These are phyloP conservation scores for Labeo calbasu DNA, from an alignment of 2,797 vertebrate genomes.

Conservation along the genomic window DNA sequence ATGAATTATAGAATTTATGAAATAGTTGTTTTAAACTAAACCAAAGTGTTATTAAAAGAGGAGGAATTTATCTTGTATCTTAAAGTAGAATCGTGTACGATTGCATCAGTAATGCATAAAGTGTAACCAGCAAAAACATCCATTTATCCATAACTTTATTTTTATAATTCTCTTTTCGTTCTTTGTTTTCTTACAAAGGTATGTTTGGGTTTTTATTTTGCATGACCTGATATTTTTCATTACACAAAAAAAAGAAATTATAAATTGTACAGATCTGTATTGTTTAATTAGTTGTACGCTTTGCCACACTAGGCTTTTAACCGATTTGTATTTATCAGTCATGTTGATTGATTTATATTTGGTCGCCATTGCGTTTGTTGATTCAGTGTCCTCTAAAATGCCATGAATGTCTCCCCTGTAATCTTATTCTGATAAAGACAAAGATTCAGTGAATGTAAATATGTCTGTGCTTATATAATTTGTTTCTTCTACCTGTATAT, in stretches of 20 bases:
- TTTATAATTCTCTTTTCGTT: slow-evolving; percentile 70
- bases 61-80: slow-evolving; percentile 71
- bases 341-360: slow-evolving; percentile 51
- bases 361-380: slow-evolving; percentile 45
- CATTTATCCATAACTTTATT: slow-evolving; percentile 66
- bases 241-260: slow-evolving; percentile 52
- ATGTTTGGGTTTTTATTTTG: slow-evolving; percentile 64
- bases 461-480: slow-evolving; percentile 65
- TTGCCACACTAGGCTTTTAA: slow-evolving; percentile 50
- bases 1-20: slow-evolving; percentile 70
- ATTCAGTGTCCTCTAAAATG: slow-evolving; percentile 52
- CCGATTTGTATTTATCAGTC: slow-evolving; percentile 46
- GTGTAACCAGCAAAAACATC: slow-evolving; percentile 72
- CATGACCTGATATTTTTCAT: slow-evolving; percentile 69
- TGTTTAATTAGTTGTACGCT: slow-evolving; percentile 58
- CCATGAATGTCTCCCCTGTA: slow-evolving; percentile 57
- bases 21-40: slow-evolving; percentile 80
- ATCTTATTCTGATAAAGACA: slow-evolving; percentile 59
- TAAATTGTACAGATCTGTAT: slow-evolving; percentile 61
- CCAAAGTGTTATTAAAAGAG: slow-evolving; percentile 80
- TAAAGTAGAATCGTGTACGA: slow-evolving; percentile 71
- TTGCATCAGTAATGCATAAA: slow-evolving; percentile 67
- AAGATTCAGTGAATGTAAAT: slow-evolving; percentile 72
- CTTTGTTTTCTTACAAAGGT: slow-evolving; percentile 53
- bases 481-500: slow-evolving; percentile 53